A percentile compares a stretch with the other conserved stretches of the same genome.
Conservation (phyloP, 30 jellyfish, hydroid and myxozoan genomes). For the Turritopsis rubra region DNA sequence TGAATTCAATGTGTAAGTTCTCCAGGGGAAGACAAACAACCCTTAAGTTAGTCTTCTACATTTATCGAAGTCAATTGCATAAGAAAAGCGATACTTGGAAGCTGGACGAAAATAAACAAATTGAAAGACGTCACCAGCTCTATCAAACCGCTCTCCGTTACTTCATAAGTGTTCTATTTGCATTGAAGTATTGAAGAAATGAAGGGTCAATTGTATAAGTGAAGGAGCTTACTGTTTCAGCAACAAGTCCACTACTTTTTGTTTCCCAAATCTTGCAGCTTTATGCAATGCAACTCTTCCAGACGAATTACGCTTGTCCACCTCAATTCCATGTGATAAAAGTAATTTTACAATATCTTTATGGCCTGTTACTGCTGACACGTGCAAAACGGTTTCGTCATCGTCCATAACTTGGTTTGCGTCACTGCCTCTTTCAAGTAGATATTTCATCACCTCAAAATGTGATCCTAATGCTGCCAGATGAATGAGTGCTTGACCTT, state of each 20-base stretch:
- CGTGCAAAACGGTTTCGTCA: conserved; percentile 68
- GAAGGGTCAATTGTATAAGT: not conserved
- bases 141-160: too few species aligned
- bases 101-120: too few species aligned
- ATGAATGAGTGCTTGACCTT: conserved; percentile 78
- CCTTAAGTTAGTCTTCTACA: too few species aligned
- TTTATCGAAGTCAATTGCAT: too few species aligned
- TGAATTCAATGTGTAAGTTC: too few species aligned
- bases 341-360: conserved; percentile 51
- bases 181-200: too few species aligned
- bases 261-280: conserved; percentile 70
- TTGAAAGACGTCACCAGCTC: too few species aligned
- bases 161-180: too few species aligned
- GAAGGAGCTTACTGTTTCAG: conserved; percentile 43
- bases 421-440: conserved; percentile 77
- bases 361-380: conserved; percentile 85
- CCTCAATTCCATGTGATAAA: conserved; percentile 51
- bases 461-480: conserved; percentile 79
- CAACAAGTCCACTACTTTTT: conserved; percentile 42
- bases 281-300: conserved; percentile 86
- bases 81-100: too few species aligned
- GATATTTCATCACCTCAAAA: conserved; percentile 45
- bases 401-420: conserved; percentile 70
- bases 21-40: too few species aligned
- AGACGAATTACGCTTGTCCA: conserved; percentile 58